Conservation (phyloP, 1,140 invertebrate species). For the Tetragonula clypearis region DNA sequence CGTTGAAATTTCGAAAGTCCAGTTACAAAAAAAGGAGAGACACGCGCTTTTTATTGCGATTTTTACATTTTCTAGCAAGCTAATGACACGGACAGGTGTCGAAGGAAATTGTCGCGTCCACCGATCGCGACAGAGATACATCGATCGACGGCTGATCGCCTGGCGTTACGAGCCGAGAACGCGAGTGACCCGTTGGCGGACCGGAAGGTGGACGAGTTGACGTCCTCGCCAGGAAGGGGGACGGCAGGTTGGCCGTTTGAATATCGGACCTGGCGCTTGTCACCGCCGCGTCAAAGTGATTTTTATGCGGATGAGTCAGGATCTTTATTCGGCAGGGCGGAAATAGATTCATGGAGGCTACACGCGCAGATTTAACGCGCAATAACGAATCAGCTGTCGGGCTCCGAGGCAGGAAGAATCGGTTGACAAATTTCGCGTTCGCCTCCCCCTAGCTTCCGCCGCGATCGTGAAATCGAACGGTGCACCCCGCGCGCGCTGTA, state of each 20-base stretch:
- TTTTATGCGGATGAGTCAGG: constrained; percentile 16
- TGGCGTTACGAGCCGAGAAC: not conserved
- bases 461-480: constrained; percentile 59
- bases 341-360: constrained; percentile 26
- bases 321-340: constrained; percentile 5
- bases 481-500: constrained; percentile 66
- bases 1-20: too few relatives aligned
- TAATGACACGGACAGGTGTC: too few relatives aligned
- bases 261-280: not conserved
- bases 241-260: not conserved
- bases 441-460: constrained; percentile 6
- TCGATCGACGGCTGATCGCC: not conserved
- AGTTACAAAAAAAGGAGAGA: too few relatives aligned
- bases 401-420: constrained; percentile 58
- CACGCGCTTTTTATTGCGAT: too few relatives aligned
- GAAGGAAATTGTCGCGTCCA: not conserved
- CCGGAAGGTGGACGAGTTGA: not conserved
- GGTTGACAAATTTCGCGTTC: constrained; percentile 62
- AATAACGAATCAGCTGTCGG: constrained; percentile 45
- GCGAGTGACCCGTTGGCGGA: not conserved
- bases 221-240: not conserved
- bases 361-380: constrained; percentile 37
- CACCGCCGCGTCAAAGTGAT: constrained; percentile 17
- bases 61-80: too few relatives aligned
- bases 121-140: not conserved